Evolutionary conservation across 1,140 invertebrate species (phyloP), one percentile per base, ranked within the genome.

Genomic region (Uloborus diversus): DNA sequence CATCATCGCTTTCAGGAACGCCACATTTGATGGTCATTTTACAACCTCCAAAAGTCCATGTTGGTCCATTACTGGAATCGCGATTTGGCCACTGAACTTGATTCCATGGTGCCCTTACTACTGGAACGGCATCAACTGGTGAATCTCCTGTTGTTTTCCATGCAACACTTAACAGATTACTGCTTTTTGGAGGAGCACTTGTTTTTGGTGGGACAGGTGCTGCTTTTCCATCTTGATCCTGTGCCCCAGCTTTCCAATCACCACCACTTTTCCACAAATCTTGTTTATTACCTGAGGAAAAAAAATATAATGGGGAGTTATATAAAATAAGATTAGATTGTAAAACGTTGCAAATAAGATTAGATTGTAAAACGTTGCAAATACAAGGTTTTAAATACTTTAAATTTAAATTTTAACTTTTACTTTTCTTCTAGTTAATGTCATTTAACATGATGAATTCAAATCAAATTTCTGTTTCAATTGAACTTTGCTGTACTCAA

Each of bases 1-100:
- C 51, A 1, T 14, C 25, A 61, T 79, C 65, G n/a, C 35, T 47
- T 30, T 61, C 59, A 5, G 32, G 27, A 3, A 53, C 59, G 2
- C 73, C 53, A 51, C 65, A 79, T 68, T 68, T 68, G 11, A 79
- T 49, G 1, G 62, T 30, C 23, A 78, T n/a, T 49, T 68, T 79
- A n/a, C 65, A 69, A 1, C 65, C 65, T 25, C 42, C 35, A 51
- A 79, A 78, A n/a, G 47, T 47, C 65, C 76, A 68, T 17, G 25
- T 23, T 23, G 64, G 64, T 17, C 25, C 51, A 5, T 33, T 20
- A 35, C 20, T 17, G n/a, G 17, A 27, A 61, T 69, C 27, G 1
- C 7, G 25, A 7, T 11, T 32, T 49, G 53, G 57, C 51, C 51
- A 79, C 5, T 68, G 64, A 23, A 27, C 37, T 32, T 59, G 64